Percentiles rank a stretch among this genome's conserved stretches.
phyloP scores from a whole-genome alignment of 2,888 invertebrate species.

The Hirtodrosophila alboralis region DNA sequence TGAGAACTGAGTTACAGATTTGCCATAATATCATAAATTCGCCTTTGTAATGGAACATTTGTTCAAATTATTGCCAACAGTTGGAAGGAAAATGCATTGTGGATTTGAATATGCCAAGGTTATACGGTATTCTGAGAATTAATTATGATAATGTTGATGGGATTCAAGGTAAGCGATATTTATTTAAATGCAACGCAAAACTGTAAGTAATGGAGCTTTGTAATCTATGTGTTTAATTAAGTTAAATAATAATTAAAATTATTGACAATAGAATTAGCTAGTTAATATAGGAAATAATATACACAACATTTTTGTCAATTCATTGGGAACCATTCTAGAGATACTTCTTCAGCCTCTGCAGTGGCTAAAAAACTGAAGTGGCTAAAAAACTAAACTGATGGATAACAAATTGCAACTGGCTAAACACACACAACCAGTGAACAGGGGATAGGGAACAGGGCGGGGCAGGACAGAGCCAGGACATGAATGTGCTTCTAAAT shows the following conservation, averaged over 20 bases:
- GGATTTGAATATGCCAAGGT: conserved; percentile 27
- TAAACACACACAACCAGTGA: conserved; percentile 14
- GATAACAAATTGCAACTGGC: conserved; percentile 60
- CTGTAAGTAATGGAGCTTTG: no score
- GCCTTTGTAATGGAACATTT: conserved; percentile 36
- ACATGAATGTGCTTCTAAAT: conserved; percentile 31
- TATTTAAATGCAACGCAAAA: no score
- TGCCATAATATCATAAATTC: conserved; percentile 58
- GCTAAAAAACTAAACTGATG: conserved; percentile 49
- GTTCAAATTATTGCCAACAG: conserved; percentile 40
- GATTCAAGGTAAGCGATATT: conserved; percentile 21
- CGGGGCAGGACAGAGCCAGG: no score
- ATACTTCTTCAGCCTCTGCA: no score
- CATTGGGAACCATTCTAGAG: no score
- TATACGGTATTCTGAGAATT: conserved; percentile 9
- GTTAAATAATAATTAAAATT: no score
- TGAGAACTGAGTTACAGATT: conserved; percentile 7
- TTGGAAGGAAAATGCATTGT: conserved; percentile 38
- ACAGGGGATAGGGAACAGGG: background rate
- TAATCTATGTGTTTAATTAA: no score
- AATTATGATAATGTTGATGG: conserved; percentile 34
- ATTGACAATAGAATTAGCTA: no score
- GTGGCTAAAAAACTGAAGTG: no score
- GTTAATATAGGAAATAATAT: no score
- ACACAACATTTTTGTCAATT: no score